phyloP scores from a whole-genome alignment of 2,888 invertebrate species.

The Caenorhabditis japonica region DNA sequence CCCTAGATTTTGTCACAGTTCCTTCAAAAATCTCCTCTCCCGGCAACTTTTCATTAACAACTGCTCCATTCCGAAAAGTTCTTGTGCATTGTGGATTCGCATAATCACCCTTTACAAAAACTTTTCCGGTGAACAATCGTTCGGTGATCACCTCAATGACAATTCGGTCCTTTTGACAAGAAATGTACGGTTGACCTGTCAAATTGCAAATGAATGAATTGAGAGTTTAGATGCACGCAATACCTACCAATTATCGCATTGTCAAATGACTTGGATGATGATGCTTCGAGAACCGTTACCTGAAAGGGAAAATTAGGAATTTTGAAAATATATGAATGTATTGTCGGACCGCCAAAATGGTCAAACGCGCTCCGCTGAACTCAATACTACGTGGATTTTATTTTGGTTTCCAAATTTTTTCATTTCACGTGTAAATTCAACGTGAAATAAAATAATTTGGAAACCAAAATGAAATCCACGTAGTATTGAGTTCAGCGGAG shows the following conservation, averaged over 20 bases:
- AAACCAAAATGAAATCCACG: too few relatives aligned
- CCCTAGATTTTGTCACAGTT: slow-evolving; percentile 37
- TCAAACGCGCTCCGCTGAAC: too few relatives aligned
- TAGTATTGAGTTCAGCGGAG: too few relatives aligned
- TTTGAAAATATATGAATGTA: too few relatives aligned
- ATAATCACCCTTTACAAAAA: slow-evolving; percentile 74
- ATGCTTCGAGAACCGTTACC: slow-evolving; percentile 7
- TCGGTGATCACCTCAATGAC: slow-evolving; percentile 69
- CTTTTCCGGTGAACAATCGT: slow-evolving; percentile 68
- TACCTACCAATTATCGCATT: slow-evolving; percentile 49
- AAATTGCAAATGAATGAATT: not conserved
- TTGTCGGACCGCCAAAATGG: too few relatives aligned
- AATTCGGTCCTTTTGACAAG: slow-evolving; percentile 70
- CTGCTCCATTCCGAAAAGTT: slow-evolving; percentile 34
- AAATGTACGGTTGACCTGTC: slow-evolving; percentile 57
- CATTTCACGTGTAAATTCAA: too few relatives aligned
- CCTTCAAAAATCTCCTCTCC: slow-evolving; percentile 24
- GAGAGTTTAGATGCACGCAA: not conserved
- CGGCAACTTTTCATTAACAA: slow-evolving; percentile 1
- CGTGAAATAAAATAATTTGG: too few relatives aligned
- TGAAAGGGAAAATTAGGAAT: too few relatives aligned
- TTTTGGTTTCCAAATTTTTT: too few relatives aligned
- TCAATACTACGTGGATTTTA: too few relatives aligned
- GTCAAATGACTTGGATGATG: slow-evolving; percentile 28
- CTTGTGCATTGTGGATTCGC: slow-evolving; percentile 63